Base-by-base conservation (phyloP, 1,140 invertebrate genomes). In the Archivesica marissinica region DNA sequence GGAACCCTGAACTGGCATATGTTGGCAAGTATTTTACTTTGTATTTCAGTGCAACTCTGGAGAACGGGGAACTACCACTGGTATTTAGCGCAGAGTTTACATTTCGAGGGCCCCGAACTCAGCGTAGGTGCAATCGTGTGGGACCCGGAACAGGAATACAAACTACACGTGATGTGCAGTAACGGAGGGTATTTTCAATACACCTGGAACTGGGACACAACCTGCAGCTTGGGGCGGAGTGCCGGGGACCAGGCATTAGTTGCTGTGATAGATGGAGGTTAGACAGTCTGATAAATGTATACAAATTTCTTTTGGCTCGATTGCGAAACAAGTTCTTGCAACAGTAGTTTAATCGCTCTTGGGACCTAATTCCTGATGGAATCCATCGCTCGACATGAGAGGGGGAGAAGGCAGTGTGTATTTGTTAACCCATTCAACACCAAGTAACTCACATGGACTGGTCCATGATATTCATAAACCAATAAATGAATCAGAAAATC, bases 11-110 rank as follows among this genome's bases (percentile, higher is more conserved):
- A n/a, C n/a, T n/a, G n/a, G n/a, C n/a, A n/a, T n/a, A n/a, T n/a
- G n/a, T n/a, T n/a, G n/a, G n/a, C n/a, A n/a, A n/a, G n/a, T n/a
- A n/a, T n/a, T n/a, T n/a, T n/a, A n/a, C n/a, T n/a, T n/a, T n/a
- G n/a, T n/a, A n/a, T 89, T 90, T 72, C 86, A 90, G 91, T 98
- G 44, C 96, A 98, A 88, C 92, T 99, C 0, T 99, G 96, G 95
- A 97, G 96, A 7, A 95, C 96, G 64, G 95, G 95, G 30, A 99
- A 99, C 95, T 98, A 97, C 91, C 96, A 98, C 91, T 99, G 97
- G 97, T 98, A 98, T 93, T 92, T 97, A 17, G 98, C 99, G 91
- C 96, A 98, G 90, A 95, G 93, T 66, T 89, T 97, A 3, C 80
- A 86, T 13, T 96, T 96, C 90, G 79, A 91, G 23, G 87, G 54